Percentiles rank a stretch among this genome's conserved stretches.
Evolutionary conservation across 1,140 invertebrate genomes (phyloP).

Genomic region (Brachionus asplanchnoidis): DNA sequence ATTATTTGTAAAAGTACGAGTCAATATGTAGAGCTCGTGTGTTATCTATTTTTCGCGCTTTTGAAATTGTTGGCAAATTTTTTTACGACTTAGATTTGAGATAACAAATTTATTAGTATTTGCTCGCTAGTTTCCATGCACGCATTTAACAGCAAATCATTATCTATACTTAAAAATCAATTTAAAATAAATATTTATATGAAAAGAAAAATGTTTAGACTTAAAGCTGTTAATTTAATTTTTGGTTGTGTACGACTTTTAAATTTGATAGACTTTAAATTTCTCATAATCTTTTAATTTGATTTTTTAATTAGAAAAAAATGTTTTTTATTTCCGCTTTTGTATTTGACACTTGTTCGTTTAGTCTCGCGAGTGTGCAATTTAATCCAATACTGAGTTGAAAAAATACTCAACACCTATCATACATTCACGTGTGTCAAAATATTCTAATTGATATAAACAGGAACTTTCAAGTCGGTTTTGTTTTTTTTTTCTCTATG

Average conservation of each 20-base stretch:
- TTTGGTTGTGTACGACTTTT: background rate
- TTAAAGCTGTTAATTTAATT: constrained; percentile 22
- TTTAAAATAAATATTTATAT: background rate
- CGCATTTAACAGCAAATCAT: constrained; percentile 7
- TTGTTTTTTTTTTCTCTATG: too few species aligned
- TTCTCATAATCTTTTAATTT: background rate
- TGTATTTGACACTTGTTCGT: background rate
- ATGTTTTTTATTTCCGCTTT: constrained; percentile 5
- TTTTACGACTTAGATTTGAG: constrained; percentile 35
- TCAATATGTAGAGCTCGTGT: background rate
- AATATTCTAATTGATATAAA: background rate
- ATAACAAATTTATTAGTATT: constrained; percentile 26
- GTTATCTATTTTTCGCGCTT: constrained; percentile 26
- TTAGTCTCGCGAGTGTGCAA: background rate
- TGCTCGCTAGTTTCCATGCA: constrained; percentile 21
- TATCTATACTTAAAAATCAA: background rate
- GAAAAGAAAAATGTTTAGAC: background rate
- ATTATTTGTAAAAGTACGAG: background rate
- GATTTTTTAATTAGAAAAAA: constrained; percentile 3
- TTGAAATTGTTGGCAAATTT: constrained; percentile 12
- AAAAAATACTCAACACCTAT: background rate
- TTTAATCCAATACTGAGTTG: background rate
- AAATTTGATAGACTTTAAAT: background rate
- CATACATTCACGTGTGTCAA: background rate
- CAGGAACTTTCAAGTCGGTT: background rate